Conservation (phyloP, 2,113 vertebrate genomes). For the Ictidomys tridecemlineatus region DNA sequence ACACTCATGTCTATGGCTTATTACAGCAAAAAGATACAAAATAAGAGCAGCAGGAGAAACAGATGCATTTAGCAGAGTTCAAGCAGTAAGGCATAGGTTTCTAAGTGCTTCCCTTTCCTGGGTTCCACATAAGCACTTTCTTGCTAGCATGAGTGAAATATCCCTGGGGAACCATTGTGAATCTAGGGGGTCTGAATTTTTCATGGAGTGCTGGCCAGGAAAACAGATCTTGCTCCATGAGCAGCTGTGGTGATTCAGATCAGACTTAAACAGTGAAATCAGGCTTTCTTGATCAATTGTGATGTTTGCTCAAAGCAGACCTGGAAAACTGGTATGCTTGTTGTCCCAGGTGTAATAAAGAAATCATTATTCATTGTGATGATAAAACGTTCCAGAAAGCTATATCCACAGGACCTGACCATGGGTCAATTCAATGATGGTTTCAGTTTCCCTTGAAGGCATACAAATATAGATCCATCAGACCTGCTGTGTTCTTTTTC, state of each 20-base stretch:
- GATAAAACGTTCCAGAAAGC: background rate
- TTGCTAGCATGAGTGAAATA: background rate
- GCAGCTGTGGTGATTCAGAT: background rate
- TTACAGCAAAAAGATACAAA: background rate
- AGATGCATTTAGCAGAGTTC: too few species aligned
- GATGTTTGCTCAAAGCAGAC: background rate
- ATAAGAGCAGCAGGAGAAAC: background rate
- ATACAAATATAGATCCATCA: background rate
- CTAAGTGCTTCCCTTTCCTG: background rate
- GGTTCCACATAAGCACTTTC: background rate
- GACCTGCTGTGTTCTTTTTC: background rate
- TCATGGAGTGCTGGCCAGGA: background rate
- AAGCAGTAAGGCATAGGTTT: too few species aligned
- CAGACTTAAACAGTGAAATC: too few species aligned
- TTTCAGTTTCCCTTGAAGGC: background rate
- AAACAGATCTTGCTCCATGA: background rate
- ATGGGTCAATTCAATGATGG: background rate
- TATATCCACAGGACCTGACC: background rate
- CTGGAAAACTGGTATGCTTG: accelerated
- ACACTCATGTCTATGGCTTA: background rate
- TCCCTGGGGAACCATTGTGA: background rate
- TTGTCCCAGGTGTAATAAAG: background rate
- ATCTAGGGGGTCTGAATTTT: background rate
- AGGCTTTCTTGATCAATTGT: too few species aligned
- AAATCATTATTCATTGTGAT: background rate